Evolutionary conservation across 2,113 vertebrate genomes (phyloP).

Genomic region (Balaeniceps rex): DNA sequence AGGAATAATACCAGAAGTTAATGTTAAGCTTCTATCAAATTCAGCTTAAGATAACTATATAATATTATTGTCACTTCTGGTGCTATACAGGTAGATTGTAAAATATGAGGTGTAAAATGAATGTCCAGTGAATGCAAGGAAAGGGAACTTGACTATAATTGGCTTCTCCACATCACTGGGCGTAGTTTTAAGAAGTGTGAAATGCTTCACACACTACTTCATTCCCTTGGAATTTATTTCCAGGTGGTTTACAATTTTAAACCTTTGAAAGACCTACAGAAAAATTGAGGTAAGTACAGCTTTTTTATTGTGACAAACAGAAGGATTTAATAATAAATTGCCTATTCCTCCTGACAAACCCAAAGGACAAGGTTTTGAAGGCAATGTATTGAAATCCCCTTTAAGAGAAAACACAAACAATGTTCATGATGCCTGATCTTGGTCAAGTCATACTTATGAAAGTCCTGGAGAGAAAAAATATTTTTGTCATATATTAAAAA

Average conservation of each 20-base stretch:
- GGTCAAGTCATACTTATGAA: not conserved
- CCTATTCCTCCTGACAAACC: not conserved
- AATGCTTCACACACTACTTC: not conserved
- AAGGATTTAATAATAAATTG: not conserved
- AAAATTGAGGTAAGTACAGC: not conserved
- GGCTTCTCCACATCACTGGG: accelerated
- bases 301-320: not conserved
- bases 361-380: not conserved
- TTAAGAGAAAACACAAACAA: not conserved
- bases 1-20: not conserved
- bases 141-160: not conserved
- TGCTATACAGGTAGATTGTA: not conserved
- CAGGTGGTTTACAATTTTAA: not conserved
- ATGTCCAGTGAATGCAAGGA: not conserved
- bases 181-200: not conserved
- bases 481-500: not conserved
- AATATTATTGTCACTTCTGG: not conserved
- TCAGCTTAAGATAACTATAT: not conserved
- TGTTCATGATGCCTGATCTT: not conserved
- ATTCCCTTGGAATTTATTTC: not conserved
- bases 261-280: not conserved
- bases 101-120: not conserved
- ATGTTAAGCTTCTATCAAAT: not conserved
- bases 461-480: not conserved
- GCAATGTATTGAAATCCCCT: not conserved